Percentiles rank a stretch among this genome's conserved stretches.
phyloP scores from a whole-genome alignment of 1,140 invertebrate genomes.

The Drosophila baimaii region DNA sequence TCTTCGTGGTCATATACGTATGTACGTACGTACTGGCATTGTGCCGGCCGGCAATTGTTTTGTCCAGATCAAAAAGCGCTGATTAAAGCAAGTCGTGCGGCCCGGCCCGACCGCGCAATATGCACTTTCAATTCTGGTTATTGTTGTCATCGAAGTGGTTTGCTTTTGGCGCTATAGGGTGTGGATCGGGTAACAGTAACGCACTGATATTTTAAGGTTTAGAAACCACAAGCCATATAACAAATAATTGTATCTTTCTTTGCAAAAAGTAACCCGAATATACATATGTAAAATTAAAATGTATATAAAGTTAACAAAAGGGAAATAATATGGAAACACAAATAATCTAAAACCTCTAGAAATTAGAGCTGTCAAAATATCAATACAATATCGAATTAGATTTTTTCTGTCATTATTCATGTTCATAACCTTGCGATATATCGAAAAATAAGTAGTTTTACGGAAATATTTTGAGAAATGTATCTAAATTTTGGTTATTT shows the following conservation, averaged over 20 bases:
- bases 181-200: slow-evolving; percentile 1
- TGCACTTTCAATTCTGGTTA: slow-evolving; percentile 55
- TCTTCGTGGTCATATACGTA: slow-evolving; percentile 18
- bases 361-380: too few species aligned
- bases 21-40: slow-evolving; percentile 5
- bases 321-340: too few species aligned
- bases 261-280: too few species aligned
- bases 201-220: neutral
- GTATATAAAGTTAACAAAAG: too few species aligned
- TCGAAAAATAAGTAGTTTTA: too few species aligned
- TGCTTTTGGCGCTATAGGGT: slow-evolving; percentile 7
- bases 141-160: slow-evolving; percentile 65
- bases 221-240: neutral
- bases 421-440: too few species aligned
- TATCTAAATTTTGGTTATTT: too few species aligned
- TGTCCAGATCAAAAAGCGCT: slow-evolving; percentile 71
- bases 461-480: too few species aligned
- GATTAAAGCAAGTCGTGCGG: slow-evolving; percentile 68
- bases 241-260: neutral
- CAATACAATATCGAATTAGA: too few species aligned
- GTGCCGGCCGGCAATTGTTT: slow-evolving; percentile 74
- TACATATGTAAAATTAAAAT: too few species aligned
- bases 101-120: slow-evolving; percentile 51
- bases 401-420: too few species aligned
- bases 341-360: too few species aligned